Base-by-base conservation (phyloP, 1,140 invertebrate species). In the Meteorus sp. region DNA sequence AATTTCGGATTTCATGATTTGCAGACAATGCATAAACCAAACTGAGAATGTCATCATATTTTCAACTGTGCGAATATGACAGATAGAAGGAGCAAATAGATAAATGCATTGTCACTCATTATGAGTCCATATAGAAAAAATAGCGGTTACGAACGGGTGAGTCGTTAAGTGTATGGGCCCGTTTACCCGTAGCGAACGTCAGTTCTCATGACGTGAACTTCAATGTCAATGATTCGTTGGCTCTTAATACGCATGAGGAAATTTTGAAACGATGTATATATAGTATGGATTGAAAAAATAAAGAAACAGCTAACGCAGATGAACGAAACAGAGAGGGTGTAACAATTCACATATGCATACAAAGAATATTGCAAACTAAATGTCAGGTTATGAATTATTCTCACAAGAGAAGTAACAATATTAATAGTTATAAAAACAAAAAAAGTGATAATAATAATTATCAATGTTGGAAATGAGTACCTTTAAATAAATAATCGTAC, bases 401-500 rank as follows among this genome's bases (percentile, higher is more conserved):
- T n/a, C 13, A 22, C 48, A 52, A 55, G 37, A 13, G 25, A 8
- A 50, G n/a, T n/a, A n/a, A n/a, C n/a, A n/a, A n/a, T n/a, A n/a
- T n/a, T n/a, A 11, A 51, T 51, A 22, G 8, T 13, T 27, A 19
- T 15, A 31, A 19, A 33, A 19, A 13, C 15, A 17, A 5, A 11
- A 19, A 37, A 19, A 15, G 25, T 27, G 9, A 54, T 22, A 37
- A 31, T 9, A 43, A 3, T 8, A 59, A 23, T 22, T 25, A 33
- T 60, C 64, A 3, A 47, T 48, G 70, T 79, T 15, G 33, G 51
- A 39, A 60, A 39, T 25, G 31, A 20, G 22, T 87, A 98, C 97
- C 97, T 95, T 99, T 99, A 85, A 99, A 99, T 81, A 99, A 90
- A 90, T 99, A 99, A 86, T 99, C 97, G 83, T 99, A 99, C 86